Base-by-base conservation (phyloP, 1,140 invertebrate genomes). In the Apis laboriosa region DNA sequence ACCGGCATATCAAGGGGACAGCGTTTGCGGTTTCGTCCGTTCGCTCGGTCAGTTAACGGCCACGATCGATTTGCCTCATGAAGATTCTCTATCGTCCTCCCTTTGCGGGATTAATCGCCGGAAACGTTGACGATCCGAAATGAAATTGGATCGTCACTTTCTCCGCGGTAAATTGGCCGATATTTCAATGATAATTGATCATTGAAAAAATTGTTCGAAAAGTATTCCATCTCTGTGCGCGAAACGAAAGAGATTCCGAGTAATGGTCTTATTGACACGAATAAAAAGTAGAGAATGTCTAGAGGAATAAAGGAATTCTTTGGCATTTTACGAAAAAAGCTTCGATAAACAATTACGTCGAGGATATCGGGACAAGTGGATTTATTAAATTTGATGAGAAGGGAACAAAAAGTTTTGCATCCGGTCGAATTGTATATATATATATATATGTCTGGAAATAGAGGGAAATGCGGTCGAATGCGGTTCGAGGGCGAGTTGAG, bases 1-100 rank as follows among this genome's bases (percentile, higher is more conserved):
- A 78, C 55, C 60, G 81, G 56, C 34, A 63, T 87, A 86, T 87
- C 66, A 81, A 81, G 70, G 73, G 77, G 84, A 86, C 64, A 58
- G 56, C 77, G 58, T 64, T 84, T 70, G 75, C 51, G 61, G 80
- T 74, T 78, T 71, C 74, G 58, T 79, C 63, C 55, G 51, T 77
- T 75, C 64, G 43, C 66, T 84, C 60, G 77, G 74, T 63, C 49
- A 68, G 21, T n/a, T 84, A 77, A 66, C 73, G 68, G 43, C 49
- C 55, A 51, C 67, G 60, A 77, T 77, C 83, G 68, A 87, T 87
- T 86, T 80, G 53, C 51, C 49, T 17, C 67, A 63, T 19, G 67
- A 61, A 61, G 78, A 80, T 68, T 63, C 67, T 60, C 68, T 72
- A 49, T 49, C 34, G 55, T 19, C 21, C 80, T 34, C 9, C 64